Evolutionary conservation across 1,140 invertebrate genomes (phyloP).

Genomic region (Caenorhabditis inopinata): DNA sequence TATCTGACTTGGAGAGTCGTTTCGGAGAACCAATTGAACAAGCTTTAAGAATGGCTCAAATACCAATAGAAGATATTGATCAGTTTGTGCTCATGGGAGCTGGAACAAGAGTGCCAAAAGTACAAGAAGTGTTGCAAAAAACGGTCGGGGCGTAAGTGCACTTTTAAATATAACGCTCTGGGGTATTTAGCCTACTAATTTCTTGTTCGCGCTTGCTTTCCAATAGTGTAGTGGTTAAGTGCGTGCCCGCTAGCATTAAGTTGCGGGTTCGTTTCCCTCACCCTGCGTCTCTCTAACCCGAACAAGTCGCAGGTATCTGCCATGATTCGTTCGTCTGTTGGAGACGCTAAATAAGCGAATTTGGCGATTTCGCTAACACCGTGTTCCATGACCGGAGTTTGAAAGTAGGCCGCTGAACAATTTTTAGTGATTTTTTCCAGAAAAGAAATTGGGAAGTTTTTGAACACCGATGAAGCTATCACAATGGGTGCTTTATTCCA

Average conservation of each 20-base stretch:
- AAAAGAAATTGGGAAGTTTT: constrained; percentile 83
- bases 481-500: constrained; percentile 89
- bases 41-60: constrained; percentile 71
- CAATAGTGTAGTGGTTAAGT: not conserved
- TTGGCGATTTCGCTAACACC: constrained; percentile 18
- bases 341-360: constrained; percentile 2
- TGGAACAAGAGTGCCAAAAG: constrained; percentile 84
- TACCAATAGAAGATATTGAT: constrained; percentile 61
- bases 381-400: constrained; percentile 27
- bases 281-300: constrained; percentile 14
- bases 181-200: too few species aligned
- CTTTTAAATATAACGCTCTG: too few species aligned
- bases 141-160: not conserved
- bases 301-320: not conserved
- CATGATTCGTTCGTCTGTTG: constrained; percentile 5
- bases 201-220: not conserved
- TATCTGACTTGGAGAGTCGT: constrained; percentile 80
- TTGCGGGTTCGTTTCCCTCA: not conserved
- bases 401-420: constrained; percentile 26
- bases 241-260: not conserved
- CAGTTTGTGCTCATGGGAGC: constrained; percentile 90
- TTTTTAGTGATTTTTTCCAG: constrained; percentile 55
- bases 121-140: constrained; percentile 77
- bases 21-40: constrained; percentile 79
- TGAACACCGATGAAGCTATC: constrained; percentile 97